Evolutionary conservation across 2,888 invertebrate genomes (phyloP), one percentile per base, ranked within the genome.

Genomic region (Philaethria dido): DNA sequence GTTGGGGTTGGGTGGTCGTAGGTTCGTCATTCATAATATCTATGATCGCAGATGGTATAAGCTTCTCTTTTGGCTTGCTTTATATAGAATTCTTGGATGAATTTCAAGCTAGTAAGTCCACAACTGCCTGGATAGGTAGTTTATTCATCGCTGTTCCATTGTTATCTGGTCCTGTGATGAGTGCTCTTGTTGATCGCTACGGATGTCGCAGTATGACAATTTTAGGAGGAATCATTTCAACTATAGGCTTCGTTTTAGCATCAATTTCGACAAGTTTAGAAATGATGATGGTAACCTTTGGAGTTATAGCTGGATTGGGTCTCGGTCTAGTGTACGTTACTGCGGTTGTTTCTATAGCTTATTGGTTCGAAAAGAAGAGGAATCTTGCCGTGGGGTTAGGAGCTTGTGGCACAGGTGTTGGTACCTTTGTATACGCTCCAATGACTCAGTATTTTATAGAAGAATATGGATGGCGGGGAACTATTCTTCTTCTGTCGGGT

Each of bases 1-100:
- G 96, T 2, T 97, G 96, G 96, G 97, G 97, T 9, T 98, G 98
- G 98, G 93, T 97, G 20, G 96, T 99, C 0, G 98, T 99, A 0
- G 85, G 96, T 45, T 95, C 98, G 3, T 97, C 98, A 0, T 94
- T 99, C 73, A 83, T 97, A 48, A 95, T 98, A 66, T 98, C 98
- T 20, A 94, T 98, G 90, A 96, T 99, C 59, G 97, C 98, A 45
- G 99, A 99, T 85, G 99, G 99, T 0, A 95, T 98, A 66, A 97
- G 97, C 61, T 98, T 98, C 84, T 97, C 98, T 0, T 98, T 98
- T 83, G 99, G 99, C 0, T 92, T 98, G 18, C 93, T 99, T 9
- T 98, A 96, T 80, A 95, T 96, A 0, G 96, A 98, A 78, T 95
- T 98, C 77, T 89, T 97, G 54, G 93, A 95, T 55, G 96, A 97